phyloP scores from a whole-genome alignment of 2,888 invertebrate species.

The Orthonevra nobilis region DNA sequence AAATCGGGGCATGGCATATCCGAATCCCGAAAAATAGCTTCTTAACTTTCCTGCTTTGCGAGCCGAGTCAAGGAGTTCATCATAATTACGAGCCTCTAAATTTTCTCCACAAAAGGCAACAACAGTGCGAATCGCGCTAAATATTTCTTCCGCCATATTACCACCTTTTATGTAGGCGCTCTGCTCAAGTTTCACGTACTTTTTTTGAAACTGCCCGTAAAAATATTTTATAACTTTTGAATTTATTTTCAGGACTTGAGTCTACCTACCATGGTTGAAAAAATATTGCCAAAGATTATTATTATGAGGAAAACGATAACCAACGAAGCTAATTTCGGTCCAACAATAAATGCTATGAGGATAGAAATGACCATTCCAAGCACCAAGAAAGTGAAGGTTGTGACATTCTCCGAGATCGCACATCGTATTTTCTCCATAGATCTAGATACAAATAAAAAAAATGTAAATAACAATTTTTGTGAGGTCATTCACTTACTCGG shows the following conservation, averaged over 20 bases:
- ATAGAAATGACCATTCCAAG: constrained; percentile 77
- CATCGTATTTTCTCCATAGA: constrained; percentile 89
- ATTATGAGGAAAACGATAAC: constrained; percentile 88
- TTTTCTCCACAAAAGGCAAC: constrained; percentile 88
- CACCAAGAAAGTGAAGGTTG: constrained; percentile 85
- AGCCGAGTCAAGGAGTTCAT: constrained; percentile 81
- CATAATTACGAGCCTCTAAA: constrained; percentile 84
- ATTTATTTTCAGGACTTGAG: too few species aligned
- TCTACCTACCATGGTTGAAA: constrained; percentile 87
- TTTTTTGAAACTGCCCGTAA: constrained; percentile 81
- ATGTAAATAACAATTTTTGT: too few species aligned
- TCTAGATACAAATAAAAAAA: constrained; percentile 81
- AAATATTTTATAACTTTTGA: too few species aligned
- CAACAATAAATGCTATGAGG: constrained; percentile 86
- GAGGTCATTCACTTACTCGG: constrained; percentile 85
- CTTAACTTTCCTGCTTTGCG: constrained; percentile 83
- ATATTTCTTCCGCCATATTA: constrained; percentile 87
- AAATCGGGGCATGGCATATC: constrained; percentile 86
- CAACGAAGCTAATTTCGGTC: constrained; percentile 91
- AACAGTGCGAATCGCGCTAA: constrained; percentile 87
- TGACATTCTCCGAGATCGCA: constrained; percentile 91
- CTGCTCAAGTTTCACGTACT: constrained; percentile 84
- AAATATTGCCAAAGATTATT: constrained; percentile 85
- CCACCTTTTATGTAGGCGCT: constrained; percentile 88
- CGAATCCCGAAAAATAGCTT: constrained; percentile 85